Conservation (phyloP, 2,888 invertebrate genomes). For the Chrysolina haemoptera region DNA sequence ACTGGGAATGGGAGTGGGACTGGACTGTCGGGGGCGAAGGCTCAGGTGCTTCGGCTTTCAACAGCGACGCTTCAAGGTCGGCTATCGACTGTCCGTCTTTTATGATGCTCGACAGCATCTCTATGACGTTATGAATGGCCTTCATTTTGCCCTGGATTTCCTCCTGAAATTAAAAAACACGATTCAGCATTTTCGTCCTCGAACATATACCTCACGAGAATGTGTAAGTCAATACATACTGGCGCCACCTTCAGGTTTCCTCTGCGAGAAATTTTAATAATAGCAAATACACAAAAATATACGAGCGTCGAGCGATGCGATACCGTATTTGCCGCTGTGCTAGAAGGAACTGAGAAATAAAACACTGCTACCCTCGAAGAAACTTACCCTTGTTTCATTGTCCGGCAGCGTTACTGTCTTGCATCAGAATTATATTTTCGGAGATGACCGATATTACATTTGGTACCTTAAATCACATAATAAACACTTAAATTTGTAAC, state of each 20-base stretch:
- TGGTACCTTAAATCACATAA: too few species aligned
- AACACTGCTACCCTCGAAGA: slow-evolving; percentile 60
- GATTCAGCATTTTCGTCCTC: slow-evolving; percentile 6
- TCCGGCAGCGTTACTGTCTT: background rate
- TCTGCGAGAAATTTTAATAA: slow-evolving; percentile 49
- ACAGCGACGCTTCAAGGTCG: slow-evolving; percentile 65
- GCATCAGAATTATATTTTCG: slow-evolving; percentile 5
- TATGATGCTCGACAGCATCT: slow-evolving; percentile 89
- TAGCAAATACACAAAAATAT: slow-evolving; percentile 40
- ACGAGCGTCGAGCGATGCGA: slow-evolving; percentile 21
- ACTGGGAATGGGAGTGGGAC: background rate
- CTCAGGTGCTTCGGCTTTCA: slow-evolving; percentile 26
- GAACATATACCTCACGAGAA: slow-evolving; percentile 38
- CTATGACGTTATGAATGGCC: slow-evolving; percentile 89
- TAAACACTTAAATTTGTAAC: too few species aligned
- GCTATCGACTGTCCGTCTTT: slow-evolving; percentile 77
- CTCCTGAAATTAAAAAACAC: slow-evolving; percentile 71
- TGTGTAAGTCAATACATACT: slow-evolving; percentile 60
- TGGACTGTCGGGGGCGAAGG: slow-evolving; percentile 22
- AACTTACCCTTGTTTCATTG: slow-evolving; percentile 34
- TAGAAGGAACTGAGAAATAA: slow-evolving; percentile 64
- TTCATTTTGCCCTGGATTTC: slow-evolving; percentile 86
- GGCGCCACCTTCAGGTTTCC: slow-evolving; percentile 44
- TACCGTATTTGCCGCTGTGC: slow-evolving; percentile 48
- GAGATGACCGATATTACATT: background rate